Evolutionary conservation across 1,140 invertebrate species (phyloP), one percentile per base, ranked within the genome.

Genomic region (Bilobella aurantiaca): DNA sequence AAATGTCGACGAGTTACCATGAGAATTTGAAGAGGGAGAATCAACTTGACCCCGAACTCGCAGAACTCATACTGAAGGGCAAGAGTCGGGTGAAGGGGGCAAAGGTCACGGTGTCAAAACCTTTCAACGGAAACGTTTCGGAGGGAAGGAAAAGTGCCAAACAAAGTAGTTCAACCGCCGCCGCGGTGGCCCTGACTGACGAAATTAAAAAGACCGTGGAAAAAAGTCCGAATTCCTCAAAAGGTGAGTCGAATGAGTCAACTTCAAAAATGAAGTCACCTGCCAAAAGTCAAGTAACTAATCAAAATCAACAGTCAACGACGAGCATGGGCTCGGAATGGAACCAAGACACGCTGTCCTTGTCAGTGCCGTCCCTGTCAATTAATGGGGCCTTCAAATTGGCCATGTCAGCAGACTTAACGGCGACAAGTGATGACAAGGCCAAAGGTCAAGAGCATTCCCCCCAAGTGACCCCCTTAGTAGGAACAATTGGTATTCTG

Each of bases 61-160:
- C 65, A 28, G 69, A 65, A 0, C 42, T 70, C 12, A 70, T 70
- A 37, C 47, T 65, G 63, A 67, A 64, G 28, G 65, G 62, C 3
- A 62, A 62, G 46, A 42, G 12, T 28, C 25, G 37, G 21, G 59
- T 31, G 2, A 8, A 34, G 18, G 37, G 59, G 8, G 23, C 3
- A 14, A 31, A 62, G 31, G 58, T 5, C 34, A 18, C 29, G 12
- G 21, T 23, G 3, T 28, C 23, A 2, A 34, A 25, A 12, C 30
- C 29, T 25, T 3, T 32, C 5, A 59, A 28, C 8, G 27, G 27
- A 23, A 28, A 25, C 12, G 28, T 5, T 8, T 8, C 14, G 8
- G 37, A 14, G 8, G 58, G 5, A 5, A 28, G 14, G 23, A 59
- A 59, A 59, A 59, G 21, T 56, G 14, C 21, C 49, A 8, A 56